Base-by-base conservation (phyloP, 2,113 vertebrate species). In the Symphodus melops region DNA sequence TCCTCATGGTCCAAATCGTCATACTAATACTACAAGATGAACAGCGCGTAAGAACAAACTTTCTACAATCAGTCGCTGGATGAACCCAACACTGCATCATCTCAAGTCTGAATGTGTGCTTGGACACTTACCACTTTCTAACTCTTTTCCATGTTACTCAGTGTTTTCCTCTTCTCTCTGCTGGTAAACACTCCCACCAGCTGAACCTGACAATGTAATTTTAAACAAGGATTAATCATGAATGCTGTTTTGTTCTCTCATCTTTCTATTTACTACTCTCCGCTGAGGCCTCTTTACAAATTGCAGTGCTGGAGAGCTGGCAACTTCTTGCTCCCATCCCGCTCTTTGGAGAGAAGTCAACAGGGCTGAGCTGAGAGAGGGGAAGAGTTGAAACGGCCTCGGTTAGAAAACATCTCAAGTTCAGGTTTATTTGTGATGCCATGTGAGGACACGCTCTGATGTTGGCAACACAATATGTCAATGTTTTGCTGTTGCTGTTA, bases 181-280 rank as follows among this genome's bases (percentile, higher is more conserved):
- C 42, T 53, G 33, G 48, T 74, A 58, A 82, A 82, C 57, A 68
- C n/a, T 28, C 61, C 23, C 57, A 60, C 48, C 51, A 49, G 60
- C 70, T 64, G 52, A 80, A 84, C 25, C 56, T 25, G 21, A 65
- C 75, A 60, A 67, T 76, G 63, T 58, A 41, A 82, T 86, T 82
- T 87, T 84, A 80, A 87, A 78, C 68, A 78, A 70, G 81, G 71
- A 86, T 83, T 88, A 88, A 87, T 88, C 79, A 75, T 72, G 65
- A 76, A 79, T 83, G 76, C 75, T 85, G 68, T 84, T 91, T 83
- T 86, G 68, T 78, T 84, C 75, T 60, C 41, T 10, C 19, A 58
- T 68, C 82, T 76, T 72, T 83, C 57, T 79, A 20, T 81, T 82
- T 80, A 53, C 72, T 33, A 48, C 58, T 42, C 68, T 87, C 80